Conservation (phyloP, 1,140 invertebrate species). For the Dendrolimus kikuchii region DNA sequence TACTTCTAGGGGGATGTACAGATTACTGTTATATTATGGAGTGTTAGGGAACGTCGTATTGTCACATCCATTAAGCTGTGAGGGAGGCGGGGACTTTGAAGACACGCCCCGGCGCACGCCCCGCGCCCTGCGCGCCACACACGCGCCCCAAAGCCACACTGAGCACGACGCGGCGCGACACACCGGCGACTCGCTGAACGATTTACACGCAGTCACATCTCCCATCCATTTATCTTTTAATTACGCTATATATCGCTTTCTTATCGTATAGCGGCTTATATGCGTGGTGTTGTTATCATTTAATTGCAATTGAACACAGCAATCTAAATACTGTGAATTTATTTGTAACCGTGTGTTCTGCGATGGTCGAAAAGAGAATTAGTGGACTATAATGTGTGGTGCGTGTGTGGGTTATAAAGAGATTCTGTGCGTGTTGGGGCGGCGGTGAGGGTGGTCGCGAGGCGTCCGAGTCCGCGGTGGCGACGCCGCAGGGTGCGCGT, state of each 20-base stretch:
- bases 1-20: constrained; percentile 48
- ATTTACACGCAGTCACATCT: constrained; percentile 63
- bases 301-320: background rate
- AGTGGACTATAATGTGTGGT: constrained; percentile 4
- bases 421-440: constrained; percentile 5
- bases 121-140: background rate
- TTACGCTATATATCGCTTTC: background rate
- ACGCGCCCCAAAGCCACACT: constrained; percentile 22
- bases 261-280: background rate
- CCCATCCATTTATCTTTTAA: constrained; percentile 34
- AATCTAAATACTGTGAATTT: background rate
- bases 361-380: constrained; percentile 3
- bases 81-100: constrained; percentile 33
- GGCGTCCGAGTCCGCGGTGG: constrained; percentile 12
- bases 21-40: constrained; percentile 55
- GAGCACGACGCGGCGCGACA: too few relatives aligned
- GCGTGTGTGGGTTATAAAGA: constrained; percentile 2
- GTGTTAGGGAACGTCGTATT: constrained; percentile 59
- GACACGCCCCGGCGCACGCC: constrained; percentile 40
- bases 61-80: constrained; percentile 62
- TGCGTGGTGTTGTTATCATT: too few relatives aligned
- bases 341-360: background rate
- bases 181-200: constrained; percentile 49
- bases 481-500: constrained; percentile 18
- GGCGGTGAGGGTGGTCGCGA: constrained; percentile 8